These are phyloP conservation scores for Folsomia candida DNA, from an alignment of 2,888 invertebrate species.

Conservation along the genomic window DNA sequence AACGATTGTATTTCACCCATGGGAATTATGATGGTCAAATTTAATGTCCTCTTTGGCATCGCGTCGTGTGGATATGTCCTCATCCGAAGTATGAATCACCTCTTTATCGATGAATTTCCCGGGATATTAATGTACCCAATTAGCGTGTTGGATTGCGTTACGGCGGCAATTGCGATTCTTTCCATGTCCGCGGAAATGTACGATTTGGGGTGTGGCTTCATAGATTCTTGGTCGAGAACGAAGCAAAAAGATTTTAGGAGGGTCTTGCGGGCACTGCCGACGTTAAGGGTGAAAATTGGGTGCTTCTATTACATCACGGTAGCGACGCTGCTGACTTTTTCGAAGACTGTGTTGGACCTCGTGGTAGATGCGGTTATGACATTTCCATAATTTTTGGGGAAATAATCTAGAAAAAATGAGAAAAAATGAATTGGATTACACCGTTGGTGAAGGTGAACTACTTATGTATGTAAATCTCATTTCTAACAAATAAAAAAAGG, in stretches of 20 bases:
- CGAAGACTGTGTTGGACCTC: constrained; percentile 16
- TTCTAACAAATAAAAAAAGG: no score
- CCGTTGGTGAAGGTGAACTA: no score
- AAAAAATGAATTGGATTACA: no score
- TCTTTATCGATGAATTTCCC: constrained; percentile 34
- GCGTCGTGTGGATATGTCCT: constrained; percentile 26
- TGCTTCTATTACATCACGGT: constrained; percentile 29
- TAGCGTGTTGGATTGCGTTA: constrained; percentile 17
- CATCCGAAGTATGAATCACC: constrained; percentile 23
- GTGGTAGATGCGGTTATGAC: constrained; percentile 1
- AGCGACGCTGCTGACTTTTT: constrained; percentile 34
- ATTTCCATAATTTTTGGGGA: no score
- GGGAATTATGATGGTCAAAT: constrained; percentile 1
- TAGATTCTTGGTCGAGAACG: constrained; percentile 33
- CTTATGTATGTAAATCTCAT: no score
- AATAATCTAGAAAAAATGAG: no score
- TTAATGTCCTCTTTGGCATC: neutral
- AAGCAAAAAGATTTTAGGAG: constrained; percentile 31
- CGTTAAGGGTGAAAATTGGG: constrained; percentile 33
- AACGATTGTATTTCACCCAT: constrained; percentile 26
- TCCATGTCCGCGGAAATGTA: constrained; percentile 28
- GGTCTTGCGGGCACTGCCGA: constrained; percentile 26
- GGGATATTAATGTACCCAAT: constrained; percentile 30
- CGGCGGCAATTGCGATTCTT: constrained; percentile 31
- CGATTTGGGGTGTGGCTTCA: constrained; percentile 30